These are phyloP conservation scores for Meghimatium bilineatum DNA, from an alignment of 2,888 invertebrate species.

Conservation along the genomic window DNA sequence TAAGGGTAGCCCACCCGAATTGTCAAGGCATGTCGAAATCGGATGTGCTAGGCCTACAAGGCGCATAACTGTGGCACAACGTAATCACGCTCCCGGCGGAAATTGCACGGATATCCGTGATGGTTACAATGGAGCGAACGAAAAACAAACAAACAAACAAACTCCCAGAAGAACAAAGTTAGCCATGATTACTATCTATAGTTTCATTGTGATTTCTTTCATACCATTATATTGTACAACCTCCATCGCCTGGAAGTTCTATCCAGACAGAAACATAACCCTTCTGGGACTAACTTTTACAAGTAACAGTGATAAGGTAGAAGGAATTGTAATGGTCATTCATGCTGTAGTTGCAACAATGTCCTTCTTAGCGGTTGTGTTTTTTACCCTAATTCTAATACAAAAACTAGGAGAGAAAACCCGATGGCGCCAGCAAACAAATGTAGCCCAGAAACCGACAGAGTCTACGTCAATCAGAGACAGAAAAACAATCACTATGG, in stretches of 20 bases:
- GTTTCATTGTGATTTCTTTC: neutral
- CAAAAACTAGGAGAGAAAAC: neutral
- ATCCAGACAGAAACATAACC: conserved; percentile 1
- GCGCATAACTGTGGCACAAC: no score
- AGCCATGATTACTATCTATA: neutral
- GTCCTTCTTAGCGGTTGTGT: neutral
- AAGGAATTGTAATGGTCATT: neutral
- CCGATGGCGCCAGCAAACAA: neutral
- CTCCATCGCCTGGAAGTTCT: conserved; percentile 8
- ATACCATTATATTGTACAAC: conserved; percentile 6
- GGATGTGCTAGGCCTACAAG: no score
- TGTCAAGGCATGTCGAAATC: no score
- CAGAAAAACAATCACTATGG: neutral
- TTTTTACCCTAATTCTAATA: neutral
- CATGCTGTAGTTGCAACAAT: neutral
- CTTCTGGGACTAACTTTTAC: neutral
- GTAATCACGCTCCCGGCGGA: no score
- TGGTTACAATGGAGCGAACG: no score
- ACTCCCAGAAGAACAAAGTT: conserved; percentile 14
- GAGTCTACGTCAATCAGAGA: neutral
- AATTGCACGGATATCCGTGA: no score
- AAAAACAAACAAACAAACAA: no score
- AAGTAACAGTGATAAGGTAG: neutral
- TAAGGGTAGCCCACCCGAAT: no score
- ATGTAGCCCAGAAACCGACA: neutral